phyloP scores from a whole-genome alignment of 2,113 vertebrate genomes.

The Dinomys branickii region DNA sequence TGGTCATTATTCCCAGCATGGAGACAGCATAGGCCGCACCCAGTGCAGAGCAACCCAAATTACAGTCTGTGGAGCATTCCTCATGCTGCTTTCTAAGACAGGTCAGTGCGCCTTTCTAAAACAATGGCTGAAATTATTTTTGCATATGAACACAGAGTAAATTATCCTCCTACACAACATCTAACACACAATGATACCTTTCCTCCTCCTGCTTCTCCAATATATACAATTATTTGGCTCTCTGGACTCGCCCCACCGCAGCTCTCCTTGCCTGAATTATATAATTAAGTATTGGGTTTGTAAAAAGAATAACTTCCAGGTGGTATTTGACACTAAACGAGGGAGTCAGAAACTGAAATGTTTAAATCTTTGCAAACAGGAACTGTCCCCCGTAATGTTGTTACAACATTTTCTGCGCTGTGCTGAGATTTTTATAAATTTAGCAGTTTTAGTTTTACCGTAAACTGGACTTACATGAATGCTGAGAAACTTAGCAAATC shows the following conservation, averaged over 20 bases:
- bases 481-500: neutral
- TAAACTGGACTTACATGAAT: neutral
- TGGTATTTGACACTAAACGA: neutral
- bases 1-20: neutral
- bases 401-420: neutral
- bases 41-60: neutral
- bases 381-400: neutral
- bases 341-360: neutral
- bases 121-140: neutral
- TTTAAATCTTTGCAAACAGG: neutral
- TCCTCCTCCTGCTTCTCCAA: neutral
- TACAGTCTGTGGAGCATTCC: neutral
- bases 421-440: neutral
- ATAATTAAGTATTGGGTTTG: neutral
- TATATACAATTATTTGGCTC: neutral
- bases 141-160: neutral
- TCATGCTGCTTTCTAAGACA: neutral
- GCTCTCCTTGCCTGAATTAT: neutral
- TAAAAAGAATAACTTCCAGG: neutral
- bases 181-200: neutral
- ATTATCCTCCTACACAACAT: neutral
- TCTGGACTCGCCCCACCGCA: neutral
- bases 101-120: neutral
- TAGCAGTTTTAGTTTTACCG: neutral
- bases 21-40: fast-evolving